A percentile compares a stretch with the other conserved stretches of the same genome.
Conservation (phyloP, 2,797 vertebrate species). For the Muscicapa comitata region DNA sequence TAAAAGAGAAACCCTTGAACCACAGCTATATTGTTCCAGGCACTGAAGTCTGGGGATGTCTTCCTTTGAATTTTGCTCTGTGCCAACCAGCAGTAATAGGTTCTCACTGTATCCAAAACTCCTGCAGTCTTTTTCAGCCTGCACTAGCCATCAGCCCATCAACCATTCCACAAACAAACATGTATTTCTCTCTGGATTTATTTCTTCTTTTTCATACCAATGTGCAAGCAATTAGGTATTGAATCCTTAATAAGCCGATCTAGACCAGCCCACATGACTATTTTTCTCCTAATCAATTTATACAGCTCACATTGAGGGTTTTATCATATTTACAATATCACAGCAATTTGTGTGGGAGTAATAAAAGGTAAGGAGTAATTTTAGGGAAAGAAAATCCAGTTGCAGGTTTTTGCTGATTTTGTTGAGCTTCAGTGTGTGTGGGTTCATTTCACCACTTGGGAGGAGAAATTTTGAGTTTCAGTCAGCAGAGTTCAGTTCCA, state of each 20-base stretch:
- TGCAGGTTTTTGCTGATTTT: not conserved
- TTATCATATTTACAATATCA: slow-evolving; percentile 72
- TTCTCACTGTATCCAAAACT: slow-evolving; percentile 20
- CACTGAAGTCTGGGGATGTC: not conserved
- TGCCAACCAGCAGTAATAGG: not conserved
- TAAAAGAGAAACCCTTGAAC: slow-evolving; percentile 37
- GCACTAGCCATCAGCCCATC: slow-evolving; percentile 1
- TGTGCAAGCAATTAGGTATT: slow-evolving; percentile 55
- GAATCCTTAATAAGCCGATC: slow-evolving; percentile 67
- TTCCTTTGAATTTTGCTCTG: slow-evolving; percentile 1
- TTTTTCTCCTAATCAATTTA: slow-evolving; percentile 70
- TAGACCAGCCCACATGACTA: slow-evolving; percentile 61
- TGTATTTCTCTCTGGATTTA: slow-evolving; percentile 2
- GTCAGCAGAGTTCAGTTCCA: slow-evolving; percentile 20
- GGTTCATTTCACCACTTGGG: not conserved
- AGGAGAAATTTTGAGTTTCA: not conserved
- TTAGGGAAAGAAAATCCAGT: slow-evolving; percentile 34
- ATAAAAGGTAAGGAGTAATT: slow-evolving; percentile 48
- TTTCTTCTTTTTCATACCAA: slow-evolving; percentile 41
- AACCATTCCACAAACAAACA: not conserved
- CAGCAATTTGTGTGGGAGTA: slow-evolving; percentile 57
- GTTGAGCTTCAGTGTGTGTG: not conserved
- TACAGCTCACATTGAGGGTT: slow-evolving; percentile 56
- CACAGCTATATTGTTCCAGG: not conserved
- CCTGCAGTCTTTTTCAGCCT: not conserved